Percentiles rank a stretch among this genome's conserved stretches.
phyloP scores from a whole-genome alignment of 2,888 invertebrate species.

The Thera britannica region DNA sequence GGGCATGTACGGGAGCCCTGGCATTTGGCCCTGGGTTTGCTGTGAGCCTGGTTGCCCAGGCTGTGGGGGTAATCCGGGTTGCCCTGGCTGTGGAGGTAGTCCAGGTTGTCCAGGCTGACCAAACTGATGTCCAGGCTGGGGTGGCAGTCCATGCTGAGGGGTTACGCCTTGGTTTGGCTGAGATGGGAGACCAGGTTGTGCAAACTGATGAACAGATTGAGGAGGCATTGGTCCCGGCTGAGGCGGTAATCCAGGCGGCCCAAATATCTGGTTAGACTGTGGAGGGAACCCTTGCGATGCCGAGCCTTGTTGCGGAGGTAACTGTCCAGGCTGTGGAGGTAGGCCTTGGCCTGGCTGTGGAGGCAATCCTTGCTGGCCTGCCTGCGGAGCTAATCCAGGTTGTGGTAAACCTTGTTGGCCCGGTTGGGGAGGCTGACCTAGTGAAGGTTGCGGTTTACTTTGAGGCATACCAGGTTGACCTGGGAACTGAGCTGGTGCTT shows the following conservation, averaged over 20 bases:
- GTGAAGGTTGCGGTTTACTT: constrained; percentile 36
- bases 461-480: constrained; percentile 50
- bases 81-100: constrained; percentile 29
- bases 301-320: constrained; percentile 46
- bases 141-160: constrained; percentile 44
- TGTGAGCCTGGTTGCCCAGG: constrained; percentile 47
- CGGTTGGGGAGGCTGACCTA: constrained; percentile 11
- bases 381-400: constrained; percentile 1
- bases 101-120: constrained; percentile 39
- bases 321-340: constrained; percentile 38
- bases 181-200: constrained; percentile 41
- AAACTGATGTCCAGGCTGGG: constrained; percentile 40
- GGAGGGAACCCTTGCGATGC: constrained; percentile 42
- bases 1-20: constrained; percentile 75
- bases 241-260: constrained; percentile 42
- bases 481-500: constrained; percentile 49
- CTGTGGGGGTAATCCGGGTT: constrained; percentile 43
- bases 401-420: constrained; percentile 20
- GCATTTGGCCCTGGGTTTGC: constrained; percentile 50
- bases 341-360: constrained; percentile 52
- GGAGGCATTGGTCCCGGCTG: constrained; percentile 46
- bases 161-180: constrained; percentile 44
- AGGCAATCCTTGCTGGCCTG: constrained; percentile 35
- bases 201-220: constrained; percentile 42
- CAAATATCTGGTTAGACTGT: constrained; percentile 36